Evolutionary conservation across 2,113 vertebrate species (phyloP).

Genomic region (Carlito syrichta): DNA sequence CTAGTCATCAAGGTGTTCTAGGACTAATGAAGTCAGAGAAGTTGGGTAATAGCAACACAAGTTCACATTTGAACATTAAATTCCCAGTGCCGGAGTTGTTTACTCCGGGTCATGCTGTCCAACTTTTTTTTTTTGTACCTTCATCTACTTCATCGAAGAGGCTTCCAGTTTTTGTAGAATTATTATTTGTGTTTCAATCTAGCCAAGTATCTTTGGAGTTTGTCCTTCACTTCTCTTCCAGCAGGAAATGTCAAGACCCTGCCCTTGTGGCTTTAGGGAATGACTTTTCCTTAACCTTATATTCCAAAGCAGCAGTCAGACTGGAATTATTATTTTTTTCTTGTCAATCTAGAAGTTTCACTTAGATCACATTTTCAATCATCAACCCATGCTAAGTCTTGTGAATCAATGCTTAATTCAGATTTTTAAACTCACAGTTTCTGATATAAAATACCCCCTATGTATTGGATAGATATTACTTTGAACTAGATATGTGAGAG

Average conservation of each 20-base stretch:
- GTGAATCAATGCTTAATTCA: not conserved
- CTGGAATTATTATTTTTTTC: not conserved
- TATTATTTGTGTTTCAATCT: slow-evolving; percentile 3
- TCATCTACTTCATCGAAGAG: not conserved
- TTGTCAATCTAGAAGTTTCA: not conserved
- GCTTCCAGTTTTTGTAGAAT: not conserved
- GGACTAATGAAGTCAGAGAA: not conserved
- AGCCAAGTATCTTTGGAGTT: slow-evolving; percentile 35
- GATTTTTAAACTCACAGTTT: not conserved
- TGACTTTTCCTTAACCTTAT: slow-evolving; percentile 6
- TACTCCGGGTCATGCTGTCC: not conserved
- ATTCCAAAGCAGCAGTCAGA: slow-evolving; percentile 5
- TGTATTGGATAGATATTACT: not conserved
- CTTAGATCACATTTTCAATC: slow-evolving; percentile 2
- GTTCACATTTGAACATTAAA: slow-evolving; percentile 31
- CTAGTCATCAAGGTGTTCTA: no score
- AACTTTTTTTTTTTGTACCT: not conserved
- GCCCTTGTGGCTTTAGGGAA: not conserved
- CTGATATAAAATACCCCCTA: not conserved
- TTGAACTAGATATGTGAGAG: not conserved
- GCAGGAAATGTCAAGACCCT: slow-evolving; percentile 3
- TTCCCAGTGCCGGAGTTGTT: not conserved
- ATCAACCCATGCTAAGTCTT: not conserved
- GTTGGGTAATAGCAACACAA: not conserved
- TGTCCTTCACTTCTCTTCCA: slow-evolving; percentile 37